Conservation (phyloP, 2,888 invertebrate species). For the Phortica okadai region DNA sequence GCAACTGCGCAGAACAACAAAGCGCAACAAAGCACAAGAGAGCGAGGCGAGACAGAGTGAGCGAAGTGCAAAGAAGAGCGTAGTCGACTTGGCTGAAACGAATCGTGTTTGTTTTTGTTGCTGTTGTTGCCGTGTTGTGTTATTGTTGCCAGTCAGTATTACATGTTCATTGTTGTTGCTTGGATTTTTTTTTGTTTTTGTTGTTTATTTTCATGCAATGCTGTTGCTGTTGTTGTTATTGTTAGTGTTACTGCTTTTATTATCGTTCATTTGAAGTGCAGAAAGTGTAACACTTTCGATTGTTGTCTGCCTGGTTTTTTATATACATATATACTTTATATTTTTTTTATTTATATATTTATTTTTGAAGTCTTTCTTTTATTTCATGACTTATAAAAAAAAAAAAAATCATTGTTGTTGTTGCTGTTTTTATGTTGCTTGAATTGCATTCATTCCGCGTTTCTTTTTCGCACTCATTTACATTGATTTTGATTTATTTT, state of each 20-base stretch:
- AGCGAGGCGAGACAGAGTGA: too few relatives aligned
- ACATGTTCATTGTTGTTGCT: conserved; percentile 28
- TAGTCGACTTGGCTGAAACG: not conserved
- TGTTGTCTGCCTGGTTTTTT: conserved; percentile 55
- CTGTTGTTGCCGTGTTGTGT: not conserved
- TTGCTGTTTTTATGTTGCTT: conserved; percentile 43
- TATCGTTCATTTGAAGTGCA: conserved; percentile 55
- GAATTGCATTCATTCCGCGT: conserved; percentile 67
- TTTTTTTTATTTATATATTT: conserved; percentile 32
- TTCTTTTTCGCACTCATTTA: conserved; percentile 63
- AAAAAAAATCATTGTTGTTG: conserved; percentile 29
- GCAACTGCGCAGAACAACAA: conserved; percentile 49
- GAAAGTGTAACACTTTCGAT: conserved; percentile 74
- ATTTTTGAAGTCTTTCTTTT: conserved; percentile 36
- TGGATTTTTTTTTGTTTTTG: conserved; percentile 8
- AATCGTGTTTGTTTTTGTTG: not conserved
- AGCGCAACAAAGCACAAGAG: too few relatives aligned
- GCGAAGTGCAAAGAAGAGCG: conserved; percentile 42
- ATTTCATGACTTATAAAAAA: not conserved
- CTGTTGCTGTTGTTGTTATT: conserved; percentile 45
- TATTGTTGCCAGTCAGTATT: conserved; percentile 12
- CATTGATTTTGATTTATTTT: conserved; percentile 50
- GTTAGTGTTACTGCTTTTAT: conserved; percentile 46
- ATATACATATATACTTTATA: conserved; percentile 35
- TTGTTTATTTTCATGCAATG: conserved; percentile 26